These are phyloP conservation scores for Matsumurasca onukii DNA, from an alignment of 1,140 invertebrate genomes.

Conservation along the genomic window DNA sequence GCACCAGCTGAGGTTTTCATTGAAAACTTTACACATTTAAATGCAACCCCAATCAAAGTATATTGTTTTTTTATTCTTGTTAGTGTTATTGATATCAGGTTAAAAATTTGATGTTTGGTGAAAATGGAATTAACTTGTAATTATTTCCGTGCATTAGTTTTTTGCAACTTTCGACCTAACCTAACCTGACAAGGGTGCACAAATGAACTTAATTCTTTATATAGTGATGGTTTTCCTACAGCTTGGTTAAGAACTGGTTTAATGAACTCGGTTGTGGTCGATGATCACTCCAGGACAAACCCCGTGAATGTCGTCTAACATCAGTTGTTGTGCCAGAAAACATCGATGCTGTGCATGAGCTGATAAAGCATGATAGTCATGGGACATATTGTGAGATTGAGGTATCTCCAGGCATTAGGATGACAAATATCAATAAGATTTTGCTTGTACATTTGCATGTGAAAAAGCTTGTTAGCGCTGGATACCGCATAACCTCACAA, in stretches of 20 bases:
- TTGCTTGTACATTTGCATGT: conserved; percentile 27
- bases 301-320: conserved; percentile 41
- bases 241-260: conserved; percentile 34
- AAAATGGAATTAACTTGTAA: conserved; percentile 22
- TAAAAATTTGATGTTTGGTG: conserved; percentile 14
- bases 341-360: conserved; percentile 38
- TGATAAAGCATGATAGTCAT: conserved; percentile 32
- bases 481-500: conserved; percentile 38
- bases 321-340: conserved; percentile 41
- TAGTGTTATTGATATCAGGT: conserved; percentile 21
- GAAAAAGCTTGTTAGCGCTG: conserved; percentile 31
- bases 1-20: conserved; percentile 16
- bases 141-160: conserved; percentile 31
- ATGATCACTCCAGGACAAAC: conserved; percentile 38
- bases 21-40: conserved; percentile 17
- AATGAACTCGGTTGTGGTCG: conserved; percentile 37
- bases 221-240: conserved; percentile 29
- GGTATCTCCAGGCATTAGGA: conserved; percentile 36
- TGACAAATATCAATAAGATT: conserved; percentile 34
- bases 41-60: conserved; percentile 9
- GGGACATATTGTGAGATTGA: conserved; percentile 31
- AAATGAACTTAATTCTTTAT: conserved; percentile 34
- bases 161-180: conserved; percentile 34
- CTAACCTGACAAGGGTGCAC: conserved; percentile 34
- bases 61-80: conserved; percentile 10